Base-by-base conservation (phyloP, 1,140 invertebrate species). In the Monochamus saltuarius region DNA sequence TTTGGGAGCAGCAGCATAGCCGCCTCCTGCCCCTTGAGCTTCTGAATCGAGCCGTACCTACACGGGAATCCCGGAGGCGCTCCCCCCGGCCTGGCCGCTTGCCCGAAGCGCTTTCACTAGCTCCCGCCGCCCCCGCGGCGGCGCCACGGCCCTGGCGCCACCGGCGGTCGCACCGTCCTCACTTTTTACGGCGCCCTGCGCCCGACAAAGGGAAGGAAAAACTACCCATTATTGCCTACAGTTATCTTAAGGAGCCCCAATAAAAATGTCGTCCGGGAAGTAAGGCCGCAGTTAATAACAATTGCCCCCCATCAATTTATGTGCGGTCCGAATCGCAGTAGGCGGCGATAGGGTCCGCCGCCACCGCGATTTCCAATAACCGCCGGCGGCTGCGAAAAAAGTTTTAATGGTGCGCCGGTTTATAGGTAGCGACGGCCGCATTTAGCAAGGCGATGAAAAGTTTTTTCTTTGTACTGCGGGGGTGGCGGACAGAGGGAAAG, bases 151-250 rank as follows among this genome's bases (percentile, higher is more conserved):
- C 59, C 64, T 63, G 59, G 56, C 68, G 61, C 57, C 57, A 56
- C 51, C 56, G 57, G 55, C 59, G 57, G 53, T 63, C 51, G 51
- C 64, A 72, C 63, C 68, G 68, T 72, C 64, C 70, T 72, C 70
- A 72, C 70, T 73, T 73, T 73, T 73, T 73, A 73, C 70, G 69
- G 65, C 72, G 62, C 68, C 65, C 64, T 63, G 52, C 56, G 50
- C 57, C 59, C 62, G 61, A 63, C 66, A 67, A 68, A 69, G 64
- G 69, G 69, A 56, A 68, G 71, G 69, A 71, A 71, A 73, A 73
- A 70, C 71, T 67, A 69, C 71, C 73, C 73, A 74, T 74, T 74
- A 74, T 74, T 74, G 73, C 73, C 73, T 74, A 74, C 73, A 68
- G 73, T 74, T 74, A 74, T 74, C 73, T 73, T 74, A 73, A 73